A percentile compares a stretch with the other conserved stretches of the same genome.
phyloP scores from a whole-genome alignment of 2,888 invertebrate genomes.

The Dicranocentrus wangi region DNA sequence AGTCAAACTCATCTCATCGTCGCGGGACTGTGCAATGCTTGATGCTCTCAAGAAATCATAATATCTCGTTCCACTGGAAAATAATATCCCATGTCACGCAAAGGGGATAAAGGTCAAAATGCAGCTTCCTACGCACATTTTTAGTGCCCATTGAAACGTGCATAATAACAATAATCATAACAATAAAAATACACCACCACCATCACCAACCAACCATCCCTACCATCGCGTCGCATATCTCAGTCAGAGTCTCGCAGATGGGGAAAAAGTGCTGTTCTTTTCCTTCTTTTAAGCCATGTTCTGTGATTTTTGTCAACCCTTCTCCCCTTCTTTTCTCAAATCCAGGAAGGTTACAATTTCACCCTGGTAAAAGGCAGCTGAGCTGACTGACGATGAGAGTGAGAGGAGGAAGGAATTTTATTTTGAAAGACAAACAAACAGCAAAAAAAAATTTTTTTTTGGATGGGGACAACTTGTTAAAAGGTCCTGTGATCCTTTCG shows the following conservation, averaged over 20 bases:
- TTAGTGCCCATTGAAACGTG: constrained; percentile 58
- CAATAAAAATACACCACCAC: constrained; percentile 61
- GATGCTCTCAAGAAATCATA: no score
- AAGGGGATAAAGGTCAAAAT: constrained; percentile 49
- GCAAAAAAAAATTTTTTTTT: no score
- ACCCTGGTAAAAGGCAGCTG: constrained; percentile 1
- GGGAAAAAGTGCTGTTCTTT: neutral
- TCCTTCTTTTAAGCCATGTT: neutral
- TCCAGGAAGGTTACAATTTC: neutral
- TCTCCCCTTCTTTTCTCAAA: neutral
- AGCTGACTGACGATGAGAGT: no score
- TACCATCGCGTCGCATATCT: neutral
- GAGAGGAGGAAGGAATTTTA: no score
- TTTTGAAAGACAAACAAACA: no score
- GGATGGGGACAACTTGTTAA: constrained; percentile 53
- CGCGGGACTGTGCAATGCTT: no score
- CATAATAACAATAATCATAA: constrained; percentile 64
- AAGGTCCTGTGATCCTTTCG: constrained; percentile 16
- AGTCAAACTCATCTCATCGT: constrained; percentile 12
- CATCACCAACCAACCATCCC: constrained; percentile 18
- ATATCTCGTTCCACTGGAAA: constrained; percentile 38
- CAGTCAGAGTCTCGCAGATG: no score
- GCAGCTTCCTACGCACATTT: constrained; percentile 58
- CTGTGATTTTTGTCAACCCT: constrained; percentile 22
- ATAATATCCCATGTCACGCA: constrained; percentile 48